Base-by-base conservation (phyloP, 2,888 invertebrate genomes). In the Dryobota labecula region DNA sequence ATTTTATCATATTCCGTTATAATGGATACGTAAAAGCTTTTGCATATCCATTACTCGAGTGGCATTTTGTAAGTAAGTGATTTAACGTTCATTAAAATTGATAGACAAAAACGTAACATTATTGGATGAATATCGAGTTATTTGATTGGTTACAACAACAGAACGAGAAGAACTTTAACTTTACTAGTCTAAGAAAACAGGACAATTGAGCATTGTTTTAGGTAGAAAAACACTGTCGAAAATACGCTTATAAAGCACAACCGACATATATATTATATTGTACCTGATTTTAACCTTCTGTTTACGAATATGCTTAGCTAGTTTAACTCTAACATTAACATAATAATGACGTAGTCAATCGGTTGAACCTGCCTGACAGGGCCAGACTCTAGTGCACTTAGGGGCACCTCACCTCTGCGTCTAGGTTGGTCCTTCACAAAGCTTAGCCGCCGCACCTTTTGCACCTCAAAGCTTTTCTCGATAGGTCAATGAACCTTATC, bases 351-450 rank as follows among this genome's bases (percentile, higher is more conserved):
- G 66, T 24, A 56, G 81, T 75, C 65, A 67, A 73, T 76, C 62
- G 83, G 75, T 78, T 73, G 77, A 76, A 70, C 57, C 24, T 53
- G 87, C 84, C 83, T 87, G 88, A 86, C 87, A 88, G 90, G 88
- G 87, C 87, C 84, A 84, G 78, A 81, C 85, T 83, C 84, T 81
- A 77, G 85, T 71, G 85, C 90, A 78, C 90, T 91, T 79, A 82
- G 63, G 76, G 62, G 38, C 57, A 61, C 76, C 61, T 76, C 58
- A 54, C 73, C 78, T 84, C 87, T 81, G 82, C 85, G 90, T 89
- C 88, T 90, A 90, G 90, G 88, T 85, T 82, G 85, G 86, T 80
- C 83, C 91, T 92, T 84, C 76, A 91, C 89, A 89, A 88, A 88
- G 91, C 90, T 87, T 88, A 87, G 89, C 89, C 87, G 80, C 84